A percentile compares a stretch with the other conserved stretches of the same genome.
Evolutionary conservation across 2,113 vertebrate species (phyloP).

Genomic region (Sphyrna mokarran): DNA sequence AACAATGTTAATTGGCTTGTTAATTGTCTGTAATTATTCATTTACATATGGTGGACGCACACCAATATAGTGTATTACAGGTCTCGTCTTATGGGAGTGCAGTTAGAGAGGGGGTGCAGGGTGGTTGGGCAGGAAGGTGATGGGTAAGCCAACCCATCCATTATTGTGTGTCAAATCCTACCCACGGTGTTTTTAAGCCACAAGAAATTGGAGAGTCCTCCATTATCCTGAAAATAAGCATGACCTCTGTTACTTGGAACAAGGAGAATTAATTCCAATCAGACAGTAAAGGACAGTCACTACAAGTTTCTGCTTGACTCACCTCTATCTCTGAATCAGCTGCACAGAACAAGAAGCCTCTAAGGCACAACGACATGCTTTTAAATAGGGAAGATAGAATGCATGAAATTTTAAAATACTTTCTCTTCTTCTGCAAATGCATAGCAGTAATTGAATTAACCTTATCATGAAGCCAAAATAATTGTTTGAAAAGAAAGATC

Average conservation of each 20-base stretch:
- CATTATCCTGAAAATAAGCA: neutral
- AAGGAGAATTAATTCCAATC: neutral
- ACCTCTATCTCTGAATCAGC: neutral
- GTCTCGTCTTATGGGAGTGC: no score
- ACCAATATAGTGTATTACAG: no score
- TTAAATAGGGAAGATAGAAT: neutral
- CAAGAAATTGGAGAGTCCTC: neutral
- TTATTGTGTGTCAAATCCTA: no score
- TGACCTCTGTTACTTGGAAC: neutral
- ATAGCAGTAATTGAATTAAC: neutral
- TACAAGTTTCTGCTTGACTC: neutral
- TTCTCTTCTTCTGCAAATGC: neutral
- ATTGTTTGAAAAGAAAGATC: neutral
- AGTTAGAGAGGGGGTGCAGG: no score
- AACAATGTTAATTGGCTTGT: no score
- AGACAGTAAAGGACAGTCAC: neutral
- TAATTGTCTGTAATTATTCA: no score
- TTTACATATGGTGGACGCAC: no score
- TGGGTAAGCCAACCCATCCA: no score
- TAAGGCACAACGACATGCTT: neutral
- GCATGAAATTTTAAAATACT: neutral
- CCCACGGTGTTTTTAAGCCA: neutral
- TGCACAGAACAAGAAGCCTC: neutral
- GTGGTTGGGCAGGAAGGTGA: no score
- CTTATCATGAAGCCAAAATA: neutral